Evolutionary conservation across 2,888 invertebrate species (phyloP).

Genomic region (Melinaea menophilus): DNA sequence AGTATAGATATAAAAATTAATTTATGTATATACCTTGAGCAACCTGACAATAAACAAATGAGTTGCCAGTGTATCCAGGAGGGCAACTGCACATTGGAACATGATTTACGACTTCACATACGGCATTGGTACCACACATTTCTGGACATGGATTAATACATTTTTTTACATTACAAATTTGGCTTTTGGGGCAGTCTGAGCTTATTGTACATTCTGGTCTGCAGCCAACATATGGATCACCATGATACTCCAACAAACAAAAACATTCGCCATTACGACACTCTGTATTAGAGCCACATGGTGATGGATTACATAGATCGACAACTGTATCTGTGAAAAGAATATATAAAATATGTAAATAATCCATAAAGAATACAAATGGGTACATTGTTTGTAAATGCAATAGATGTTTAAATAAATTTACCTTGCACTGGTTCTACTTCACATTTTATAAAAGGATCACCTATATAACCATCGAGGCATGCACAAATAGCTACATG

Average conservation of each 20-base stretch:
- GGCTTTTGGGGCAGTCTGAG: constrained; percentile 82
- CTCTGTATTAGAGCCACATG: constrained; percentile 85
- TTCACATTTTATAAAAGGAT: constrained; percentile 76
- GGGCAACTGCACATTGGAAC: constrained; percentile 87
- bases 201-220: constrained; percentile 89
- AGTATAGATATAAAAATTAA: no score
- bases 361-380: no score
- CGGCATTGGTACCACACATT: constrained; percentile 86
- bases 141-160: constrained; percentile 88
- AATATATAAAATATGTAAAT: background rate
- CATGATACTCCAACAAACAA: constrained; percentile 85
- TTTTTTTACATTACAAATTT: constrained; percentile 84
- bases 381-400: background rate
- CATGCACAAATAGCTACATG: constrained; percentile 82
- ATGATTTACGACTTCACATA: constrained; percentile 87
- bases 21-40: constrained; percentile 63
- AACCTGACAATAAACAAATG: constrained; percentile 81
- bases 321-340: constrained; percentile 45
- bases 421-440: constrained; percentile 57
- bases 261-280: constrained; percentile 83
- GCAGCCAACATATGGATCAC: constrained; percentile 87
- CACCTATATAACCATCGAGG: constrained; percentile 76
- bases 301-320: constrained; percentile 82
- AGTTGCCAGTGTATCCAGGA: constrained; percentile 85
- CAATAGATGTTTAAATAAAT: constrained; percentile 10